phyloP scores from a whole-genome alignment of 2,797 vertebrate species.

The Philypnodon macrostomus region DNA sequence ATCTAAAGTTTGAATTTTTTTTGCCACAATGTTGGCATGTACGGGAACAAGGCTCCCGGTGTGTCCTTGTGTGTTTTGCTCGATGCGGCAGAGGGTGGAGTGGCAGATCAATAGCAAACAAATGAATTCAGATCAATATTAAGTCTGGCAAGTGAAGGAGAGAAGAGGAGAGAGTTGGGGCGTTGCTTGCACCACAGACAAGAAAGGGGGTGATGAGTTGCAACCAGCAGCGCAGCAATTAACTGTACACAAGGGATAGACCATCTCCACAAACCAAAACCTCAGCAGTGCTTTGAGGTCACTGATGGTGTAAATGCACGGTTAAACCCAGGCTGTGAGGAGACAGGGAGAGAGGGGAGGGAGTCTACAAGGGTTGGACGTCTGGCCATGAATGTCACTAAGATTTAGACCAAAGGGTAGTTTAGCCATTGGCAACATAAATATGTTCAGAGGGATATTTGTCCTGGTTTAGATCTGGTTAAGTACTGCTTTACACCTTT shows the following conservation, averaged over 20 bases:
- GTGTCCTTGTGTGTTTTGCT: slow-evolving; percentile 72
- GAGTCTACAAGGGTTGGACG: too few species aligned
- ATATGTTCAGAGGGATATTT: too few species aligned
- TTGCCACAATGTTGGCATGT: slow-evolving; percentile 15
- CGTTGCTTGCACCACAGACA: slow-evolving; percentile 50
- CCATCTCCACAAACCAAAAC: slow-evolving; percentile 52
- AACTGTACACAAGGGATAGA: slow-evolving; percentile 63
- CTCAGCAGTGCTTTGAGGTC: slow-evolving; percentile 55
- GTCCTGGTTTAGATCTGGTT: too few species aligned
- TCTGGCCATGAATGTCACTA: too few species aligned
- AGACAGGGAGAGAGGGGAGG: slow-evolving; percentile 20
- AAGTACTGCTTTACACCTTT: too few species aligned
- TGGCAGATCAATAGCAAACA: slow-evolving; percentile 79
- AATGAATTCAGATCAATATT: slow-evolving; percentile 81
- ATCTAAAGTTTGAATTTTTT: background rate
- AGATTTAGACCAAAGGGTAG: too few species aligned
- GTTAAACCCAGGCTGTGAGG: slow-evolving; percentile 38
- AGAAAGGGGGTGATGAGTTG: slow-evolving; percentile 51
- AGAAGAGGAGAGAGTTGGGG: slow-evolving; percentile 54
- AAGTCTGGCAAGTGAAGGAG: slow-evolving; percentile 69
- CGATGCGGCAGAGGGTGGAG: slow-evolving; percentile 79
- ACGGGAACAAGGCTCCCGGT: slow-evolving; percentile 36
- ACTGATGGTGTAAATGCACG: slow-evolving; percentile 55
- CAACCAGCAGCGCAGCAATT: slow-evolving; percentile 53
- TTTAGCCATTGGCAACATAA: too few species aligned